A percentile compares a stretch with the other conserved stretches of the same genome.
phyloP scores from a whole-genome alignment of 2,797 vertebrate genomes.

The Takifugu ocellatus region DNA sequence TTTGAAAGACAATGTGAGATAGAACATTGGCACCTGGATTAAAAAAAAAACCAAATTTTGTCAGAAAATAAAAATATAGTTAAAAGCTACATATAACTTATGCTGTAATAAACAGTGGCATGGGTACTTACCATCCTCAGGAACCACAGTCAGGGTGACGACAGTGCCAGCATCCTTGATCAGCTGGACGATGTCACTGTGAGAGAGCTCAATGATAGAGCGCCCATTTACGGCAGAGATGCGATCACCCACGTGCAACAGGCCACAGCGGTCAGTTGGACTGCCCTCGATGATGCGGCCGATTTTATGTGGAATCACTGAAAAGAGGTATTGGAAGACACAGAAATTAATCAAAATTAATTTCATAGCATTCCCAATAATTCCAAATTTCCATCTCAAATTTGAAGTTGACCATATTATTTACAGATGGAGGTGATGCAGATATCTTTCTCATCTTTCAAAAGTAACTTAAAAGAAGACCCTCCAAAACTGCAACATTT shows the following conservation, averaged over 20 bases:
- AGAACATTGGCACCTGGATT: too few relatives aligned
- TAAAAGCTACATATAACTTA: background rate
- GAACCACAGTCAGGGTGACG: slow-evolving; percentile 91
- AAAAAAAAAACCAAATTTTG: too few relatives aligned
- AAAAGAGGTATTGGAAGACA: background rate
- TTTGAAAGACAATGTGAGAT: too few relatives aligned
- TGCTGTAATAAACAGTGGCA: background rate
- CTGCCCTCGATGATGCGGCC: slow-evolving; percentile 96
- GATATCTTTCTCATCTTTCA: too few relatives aligned
- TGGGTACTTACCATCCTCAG: slow-evolving; percentile 86
- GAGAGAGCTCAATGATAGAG: slow-evolving; percentile 91
- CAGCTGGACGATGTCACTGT: slow-evolving; percentile 94
- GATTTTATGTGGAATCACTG: slow-evolving; percentile 98
- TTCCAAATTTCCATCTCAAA: too few relatives aligned
- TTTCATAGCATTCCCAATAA: too few relatives aligned
- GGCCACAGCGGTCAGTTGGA: slow-evolving; percentile 92
- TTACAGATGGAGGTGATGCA: too few relatives aligned
- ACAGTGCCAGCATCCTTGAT: slow-evolving; percentile 93
- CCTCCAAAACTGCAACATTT: too few relatives aligned
- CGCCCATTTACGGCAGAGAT: slow-evolving; percentile 95
- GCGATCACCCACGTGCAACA: slow-evolving; percentile 92
- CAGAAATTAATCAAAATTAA: background rate
- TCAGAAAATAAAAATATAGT: too few relatives aligned
- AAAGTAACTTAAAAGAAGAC: too few relatives aligned
- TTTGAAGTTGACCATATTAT: too few relatives aligned